Percentiles rank a stretch among this genome's conserved stretches.
Conservation (phyloP, 2,888 invertebrate genomes). For the Pharmacophagus antenor region DNA sequence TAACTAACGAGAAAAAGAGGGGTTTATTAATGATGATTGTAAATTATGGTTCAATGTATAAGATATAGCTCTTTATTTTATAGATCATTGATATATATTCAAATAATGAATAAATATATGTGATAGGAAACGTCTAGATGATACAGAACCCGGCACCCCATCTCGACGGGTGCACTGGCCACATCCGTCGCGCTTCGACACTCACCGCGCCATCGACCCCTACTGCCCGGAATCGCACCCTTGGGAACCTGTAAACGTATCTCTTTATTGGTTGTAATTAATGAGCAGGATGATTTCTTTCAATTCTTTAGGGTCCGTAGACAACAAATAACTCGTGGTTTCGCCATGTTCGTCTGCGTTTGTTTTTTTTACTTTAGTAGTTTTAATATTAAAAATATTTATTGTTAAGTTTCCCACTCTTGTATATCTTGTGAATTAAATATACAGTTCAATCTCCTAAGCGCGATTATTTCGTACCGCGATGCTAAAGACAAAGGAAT, state of each 20-base stretch:
- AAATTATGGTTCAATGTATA: no score
- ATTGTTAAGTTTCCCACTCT: no score
- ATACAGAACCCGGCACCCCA: constrained; percentile 45
- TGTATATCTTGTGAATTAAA: no score
- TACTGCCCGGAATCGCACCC: constrained; percentile 24
- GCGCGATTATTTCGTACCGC: no score
- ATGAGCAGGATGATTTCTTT: neutral
- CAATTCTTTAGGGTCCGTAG: neutral
- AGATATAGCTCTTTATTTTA: no score
- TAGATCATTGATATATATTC: neutral
- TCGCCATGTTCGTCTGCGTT: no score
- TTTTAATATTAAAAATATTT: no score
- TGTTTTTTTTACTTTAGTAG: no score
- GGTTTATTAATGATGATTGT: no score
- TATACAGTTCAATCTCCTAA: no score
- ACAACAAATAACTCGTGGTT: neutral
- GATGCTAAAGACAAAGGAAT: no score
- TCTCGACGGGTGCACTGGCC: constrained; percentile 50
- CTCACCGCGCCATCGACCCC: constrained; percentile 54
- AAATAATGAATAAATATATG: neutral
- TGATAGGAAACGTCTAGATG: neutral
- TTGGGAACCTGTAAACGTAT: constrained; percentile 22
- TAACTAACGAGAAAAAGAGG: no score
- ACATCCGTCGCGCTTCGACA: constrained; percentile 52
- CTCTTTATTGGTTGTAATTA: neutral